A percentile compares a stretch with the other conserved stretches of the same genome.
Evolutionary conservation across 2,888 invertebrate species (phyloP).

Genomic region (Lasioglossum oenotherae): DNA sequence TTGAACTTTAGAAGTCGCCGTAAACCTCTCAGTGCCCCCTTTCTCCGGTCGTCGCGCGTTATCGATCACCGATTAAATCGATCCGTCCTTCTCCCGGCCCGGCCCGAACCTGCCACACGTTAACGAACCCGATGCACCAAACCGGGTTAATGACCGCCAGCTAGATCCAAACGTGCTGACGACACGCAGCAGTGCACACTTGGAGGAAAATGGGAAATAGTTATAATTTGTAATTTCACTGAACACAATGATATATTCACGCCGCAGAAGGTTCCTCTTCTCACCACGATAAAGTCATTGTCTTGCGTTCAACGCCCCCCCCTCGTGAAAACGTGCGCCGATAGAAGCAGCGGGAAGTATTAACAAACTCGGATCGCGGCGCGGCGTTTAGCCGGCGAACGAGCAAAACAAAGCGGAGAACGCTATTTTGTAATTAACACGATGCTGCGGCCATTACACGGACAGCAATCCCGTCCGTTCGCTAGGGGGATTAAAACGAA

Average conservation of each 20-base stretch:
- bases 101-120: neutral
- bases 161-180: neutral
- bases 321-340: neutral
- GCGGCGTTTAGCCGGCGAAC: neutral
- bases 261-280: too few relatives aligned
- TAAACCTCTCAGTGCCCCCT: slow-evolving; percentile 62
- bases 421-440: neutral
- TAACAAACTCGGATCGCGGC: neutral
- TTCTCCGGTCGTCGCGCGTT: slow-evolving; percentile 54
- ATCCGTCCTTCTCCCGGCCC: slow-evolving; percentile 22
- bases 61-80: slow-evolving; percentile 49
- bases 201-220: too few relatives aligned
- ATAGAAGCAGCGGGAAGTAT: neutral
- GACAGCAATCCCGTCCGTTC: neutral
- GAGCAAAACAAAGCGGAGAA: neutral
- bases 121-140: neutral
- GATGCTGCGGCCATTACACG: slow-evolving; percentile 6
- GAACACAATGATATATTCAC: too few relatives aligned
- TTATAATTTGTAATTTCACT: too few relatives aligned
- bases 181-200: neutral
- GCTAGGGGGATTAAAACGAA: slow-evolving; percentile 9
- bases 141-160: neutral
- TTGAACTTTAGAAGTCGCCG: slow-evolving; percentile 73
- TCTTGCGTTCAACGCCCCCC: too few relatives aligned
- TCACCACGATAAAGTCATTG: too few relatives aligned